phyloP scores from a whole-genome alignment of 2,113 vertebrate species.

The Salvelinus sp. region DNA sequence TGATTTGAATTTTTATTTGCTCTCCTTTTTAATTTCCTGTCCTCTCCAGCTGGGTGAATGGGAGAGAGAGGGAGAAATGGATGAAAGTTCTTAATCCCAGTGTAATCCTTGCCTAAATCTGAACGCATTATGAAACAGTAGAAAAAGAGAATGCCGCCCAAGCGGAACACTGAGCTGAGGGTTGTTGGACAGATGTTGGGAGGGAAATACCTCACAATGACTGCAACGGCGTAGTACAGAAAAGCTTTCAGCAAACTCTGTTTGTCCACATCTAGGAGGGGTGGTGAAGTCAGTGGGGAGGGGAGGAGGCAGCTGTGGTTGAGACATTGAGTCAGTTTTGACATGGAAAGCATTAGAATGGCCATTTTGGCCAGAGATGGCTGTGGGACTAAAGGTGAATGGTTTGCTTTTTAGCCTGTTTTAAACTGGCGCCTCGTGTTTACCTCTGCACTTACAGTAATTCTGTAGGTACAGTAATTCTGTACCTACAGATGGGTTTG shows the following conservation, averaged over 20 bases:
- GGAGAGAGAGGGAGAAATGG: not conserved
- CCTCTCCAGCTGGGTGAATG: not conserved
- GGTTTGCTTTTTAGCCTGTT: too few species aligned
- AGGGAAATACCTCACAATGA: conserved; percentile 19
- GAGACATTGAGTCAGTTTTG: not conserved
- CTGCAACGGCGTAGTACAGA: conserved; percentile 26
- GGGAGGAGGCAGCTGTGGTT: not conserved
- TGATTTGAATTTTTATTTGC: too few species aligned
- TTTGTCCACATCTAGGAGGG: conserved; percentile 10
- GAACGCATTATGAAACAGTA: conserved; percentile 44
- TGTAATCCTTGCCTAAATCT: conserved; percentile 53
- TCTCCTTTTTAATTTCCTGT: too few species aligned
- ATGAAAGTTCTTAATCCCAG: conserved; percentile 52
- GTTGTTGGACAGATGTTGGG: conserved; percentile 60
- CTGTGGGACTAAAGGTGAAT: too few species aligned
- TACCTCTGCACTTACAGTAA: too few species aligned
- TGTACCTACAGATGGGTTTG: too few species aligned
- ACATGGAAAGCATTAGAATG: too few species aligned
- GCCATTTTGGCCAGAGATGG: too few species aligned
- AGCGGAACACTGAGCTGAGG: conserved; percentile 22
- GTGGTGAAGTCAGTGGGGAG: not conserved
- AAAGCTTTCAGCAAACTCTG: not conserved
- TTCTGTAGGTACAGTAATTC: too few species aligned
- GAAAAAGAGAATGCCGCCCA: conserved; percentile 25
- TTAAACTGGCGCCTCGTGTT: too few species aligned